Conservation (phyloP, 2,797 vertebrate species). For the Lophius americanus region DNA sequence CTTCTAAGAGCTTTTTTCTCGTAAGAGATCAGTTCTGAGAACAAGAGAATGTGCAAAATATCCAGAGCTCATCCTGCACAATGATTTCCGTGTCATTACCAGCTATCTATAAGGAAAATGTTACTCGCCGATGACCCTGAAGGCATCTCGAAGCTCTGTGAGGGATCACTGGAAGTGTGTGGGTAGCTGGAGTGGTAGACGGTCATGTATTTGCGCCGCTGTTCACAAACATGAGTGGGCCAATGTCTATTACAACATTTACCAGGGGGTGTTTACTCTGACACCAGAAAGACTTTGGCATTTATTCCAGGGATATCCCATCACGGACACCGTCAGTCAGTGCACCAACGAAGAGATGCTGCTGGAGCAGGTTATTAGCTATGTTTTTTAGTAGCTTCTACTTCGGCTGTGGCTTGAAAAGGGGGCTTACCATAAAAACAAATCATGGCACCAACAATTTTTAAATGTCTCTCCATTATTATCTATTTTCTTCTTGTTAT, state of each 20-base stretch:
- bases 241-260: slow-evolving; percentile 44
- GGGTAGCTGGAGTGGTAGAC: slow-evolving; percentile 19
- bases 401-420: too few species aligned
- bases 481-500: slow-evolving; percentile 1
- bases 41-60: slow-evolving; percentile 13
- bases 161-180: slow-evolving; percentile 22
- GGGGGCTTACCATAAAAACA: slow-evolving; percentile 10
- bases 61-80: slow-evolving; percentile 2
- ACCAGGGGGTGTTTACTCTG: slow-evolving; percentile 38
- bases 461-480: slow-evolving; percentile 15
- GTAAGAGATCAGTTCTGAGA: neutral
- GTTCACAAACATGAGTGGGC: slow-evolving; percentile 13
- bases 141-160: slow-evolving; percentile 23
- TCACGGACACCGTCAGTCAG: slow-evolving; percentile 28
- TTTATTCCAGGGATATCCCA: slow-evolving; percentile 24
- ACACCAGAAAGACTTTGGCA: slow-evolving; percentile 35
- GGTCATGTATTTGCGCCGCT: slow-evolving; percentile 16
- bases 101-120: slow-evolving; percentile 19
- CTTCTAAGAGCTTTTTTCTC: slow-evolving; percentile 9
- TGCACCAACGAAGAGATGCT: slow-evolving; percentile 31
- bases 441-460: slow-evolving; percentile 28
- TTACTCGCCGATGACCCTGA: slow-evolving; percentile 27
- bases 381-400: too few species aligned
- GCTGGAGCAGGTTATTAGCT: slow-evolving; percentile 25
- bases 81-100: slow-evolving; percentile 14